Base-by-base conservation (phyloP, 2,888 invertebrate species). In the Aphodius granarius region DNA sequence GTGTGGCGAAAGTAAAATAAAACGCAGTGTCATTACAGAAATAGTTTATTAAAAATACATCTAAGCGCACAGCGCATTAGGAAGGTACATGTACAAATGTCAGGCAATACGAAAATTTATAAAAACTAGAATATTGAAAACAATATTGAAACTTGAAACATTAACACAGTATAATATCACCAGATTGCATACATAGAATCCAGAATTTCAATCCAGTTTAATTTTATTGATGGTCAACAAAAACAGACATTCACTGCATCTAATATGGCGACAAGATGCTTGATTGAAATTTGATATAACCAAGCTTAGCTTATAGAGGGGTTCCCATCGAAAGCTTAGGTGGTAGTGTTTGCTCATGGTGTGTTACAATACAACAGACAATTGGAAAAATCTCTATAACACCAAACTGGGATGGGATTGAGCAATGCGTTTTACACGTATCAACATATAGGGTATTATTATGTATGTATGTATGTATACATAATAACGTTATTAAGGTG, bases 41-140 rank as follows among this genome's bases (percentile, higher is more conserved):
- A 79, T 77, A 73, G 76, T 81, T 81, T 79, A 78, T 81, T 80
- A 79, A 81, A 80, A 81, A 80, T 81, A 81, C 81, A 80, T 79
- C 80, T 79, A 76, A 74, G 78, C 80, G 80, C 79, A 76, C 80
- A 80, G 80, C 80, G 77, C 78, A 73, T 77, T 75, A 78, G 79
- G 75, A 76, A 78, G 76, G 75, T 78, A 77, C 78, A 79, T 75
- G 64, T 76, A 74, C 71, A 73, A 73, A 76, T 71, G 73, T 66
- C 64, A 21, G 73, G 78, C 74, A 78, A 72, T 77, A 77, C 71
- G 73, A 77, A 77, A 79, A 15, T 65, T 62, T 62, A 62, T 65
- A 18, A 65, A 18, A 65, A 65, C 65, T 65, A 19, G 65, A 65
- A 65, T 15, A 65, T 65, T 65, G 3, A 15, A 65, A 65, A 19